These are phyloP conservation scores for Geodia barretti DNA, from an alignment of 37 sponge, comb jelly and placozoan genomes.

Conservation along the genomic window DNA sequence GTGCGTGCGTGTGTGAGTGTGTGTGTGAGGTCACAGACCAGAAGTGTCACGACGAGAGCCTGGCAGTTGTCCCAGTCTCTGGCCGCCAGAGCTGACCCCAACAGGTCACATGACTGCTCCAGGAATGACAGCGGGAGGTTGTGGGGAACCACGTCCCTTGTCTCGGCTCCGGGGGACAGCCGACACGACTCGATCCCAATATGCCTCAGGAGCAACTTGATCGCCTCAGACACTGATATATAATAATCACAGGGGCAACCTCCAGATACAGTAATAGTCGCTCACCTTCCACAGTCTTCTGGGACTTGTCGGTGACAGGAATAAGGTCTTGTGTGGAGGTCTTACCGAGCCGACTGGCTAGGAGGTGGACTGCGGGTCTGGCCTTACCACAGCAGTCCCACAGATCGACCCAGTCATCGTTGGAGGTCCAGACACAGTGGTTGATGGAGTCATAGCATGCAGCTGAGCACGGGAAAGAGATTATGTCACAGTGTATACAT, in stretches of 20 bases:
- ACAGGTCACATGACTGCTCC: slow-evolving; percentile 52
- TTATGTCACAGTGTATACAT: not conserved
- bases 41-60: slow-evolving; percentile 48
- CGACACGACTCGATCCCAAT: slow-evolving; percentile 69
- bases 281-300: not conserved
- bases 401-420: slow-evolving; percentile 79
- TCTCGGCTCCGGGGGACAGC: slow-evolving; percentile 23
- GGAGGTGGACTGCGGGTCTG: slow-evolving; percentile 43
- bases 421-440: slow-evolving; percentile 85
- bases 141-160: slow-evolving; percentile 18
- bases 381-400: slow-evolving; percentile 78
- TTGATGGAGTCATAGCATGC: slow-evolving; percentile 84
- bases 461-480: slow-evolving; percentile 28
- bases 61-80: slow-evolving; percentile 45
- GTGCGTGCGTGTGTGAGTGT: too few relatives aligned
- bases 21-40: too few relatives aligned
- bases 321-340: slow-evolving; percentile 33
- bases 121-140: slow-evolving; percentile 53
- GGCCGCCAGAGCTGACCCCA: slow-evolving; percentile 27
- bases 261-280: not conserved
- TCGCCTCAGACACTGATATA: slow-evolving; percentile 37
- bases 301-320: not conserved
- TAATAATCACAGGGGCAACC: too few relatives aligned
- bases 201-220: slow-evolving; percentile 47
- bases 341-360: slow-evolving; percentile 49